phyloP scores from a whole-genome alignment of 2,113 vertebrate species.

The Plectropomus leopardus region DNA sequence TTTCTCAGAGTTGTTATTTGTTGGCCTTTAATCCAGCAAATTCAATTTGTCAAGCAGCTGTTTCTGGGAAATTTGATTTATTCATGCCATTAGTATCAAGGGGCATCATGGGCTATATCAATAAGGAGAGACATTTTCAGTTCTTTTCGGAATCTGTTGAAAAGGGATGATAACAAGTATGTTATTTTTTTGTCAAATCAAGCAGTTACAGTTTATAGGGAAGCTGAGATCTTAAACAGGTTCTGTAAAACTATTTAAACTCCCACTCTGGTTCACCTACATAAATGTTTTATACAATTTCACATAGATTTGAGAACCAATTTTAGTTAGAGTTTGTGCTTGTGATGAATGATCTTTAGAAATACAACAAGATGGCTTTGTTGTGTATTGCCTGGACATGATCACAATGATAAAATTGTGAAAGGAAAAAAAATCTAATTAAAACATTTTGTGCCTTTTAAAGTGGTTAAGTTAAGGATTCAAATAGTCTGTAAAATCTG shows the following conservation, averaged over 20 bases:
- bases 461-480: background rate
- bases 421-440: background rate
- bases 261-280: no score
- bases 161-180: background rate
- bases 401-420: background rate
- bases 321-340: background rate
- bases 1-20: slow-evolving; percentile 20
- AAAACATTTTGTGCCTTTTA: background rate
- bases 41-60: slow-evolving; percentile 45
- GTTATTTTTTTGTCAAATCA: background rate
- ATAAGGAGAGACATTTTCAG: background rate
- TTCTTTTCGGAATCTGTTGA: background rate
- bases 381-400: background rate
- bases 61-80: slow-evolving; percentile 53
- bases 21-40: slow-evolving; percentile 55
- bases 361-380: background rate
- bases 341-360: background rate
- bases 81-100: background rate
- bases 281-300: background rate
- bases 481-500: background rate
- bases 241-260: background rate
- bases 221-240: background rate
- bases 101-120: background rate
- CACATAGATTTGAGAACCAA: no score
- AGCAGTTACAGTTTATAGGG: background rate